These are phyloP conservation scores for Lucinisca nassula DNA, from an alignment of 2,888 invertebrate genomes.

Conservation along the genomic window DNA sequence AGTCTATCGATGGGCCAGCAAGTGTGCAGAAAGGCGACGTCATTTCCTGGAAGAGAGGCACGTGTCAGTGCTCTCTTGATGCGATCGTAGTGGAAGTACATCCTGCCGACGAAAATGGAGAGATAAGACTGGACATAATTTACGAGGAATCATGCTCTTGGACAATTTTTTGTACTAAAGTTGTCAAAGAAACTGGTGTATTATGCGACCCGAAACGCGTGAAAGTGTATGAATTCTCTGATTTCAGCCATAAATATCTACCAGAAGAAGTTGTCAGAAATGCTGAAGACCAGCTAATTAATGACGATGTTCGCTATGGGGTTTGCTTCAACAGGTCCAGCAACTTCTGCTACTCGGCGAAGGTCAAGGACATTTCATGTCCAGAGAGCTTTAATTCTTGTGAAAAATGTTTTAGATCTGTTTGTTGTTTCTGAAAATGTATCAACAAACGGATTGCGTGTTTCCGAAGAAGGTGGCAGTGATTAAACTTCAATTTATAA, in stretches of 20 bases:
- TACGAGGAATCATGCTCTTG: not conserved
- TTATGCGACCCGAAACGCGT: not conserved
- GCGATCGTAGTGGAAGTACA: not conserved
- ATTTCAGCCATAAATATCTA: not conserved
- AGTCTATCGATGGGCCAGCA: not conserved
- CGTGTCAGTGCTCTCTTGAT: not conserved
- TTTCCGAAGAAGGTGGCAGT: too few relatives aligned
- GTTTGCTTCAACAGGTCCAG: not conserved
- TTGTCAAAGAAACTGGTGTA: not conserved
- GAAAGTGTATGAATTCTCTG: not conserved
- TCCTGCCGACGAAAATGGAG: not conserved
- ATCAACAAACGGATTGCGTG: too few relatives aligned
- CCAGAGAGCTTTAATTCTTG: not conserved
- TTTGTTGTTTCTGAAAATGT: not conserved
- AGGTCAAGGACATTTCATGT: not conserved
- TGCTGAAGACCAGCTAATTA: not conserved
- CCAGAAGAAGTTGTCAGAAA: not conserved
- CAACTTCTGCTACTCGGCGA: not conserved
- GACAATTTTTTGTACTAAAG: not conserved
- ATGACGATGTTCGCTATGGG: not conserved
- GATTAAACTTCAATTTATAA: too few relatives aligned
- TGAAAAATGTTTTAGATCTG: not conserved
- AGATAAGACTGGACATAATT: not conserved
- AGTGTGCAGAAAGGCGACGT: not conserved
- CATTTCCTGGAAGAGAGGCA: not conserved